Evolutionary conservation across 1,140 invertebrate species (phyloP).

Genomic region (Drosophila leontia): DNA sequence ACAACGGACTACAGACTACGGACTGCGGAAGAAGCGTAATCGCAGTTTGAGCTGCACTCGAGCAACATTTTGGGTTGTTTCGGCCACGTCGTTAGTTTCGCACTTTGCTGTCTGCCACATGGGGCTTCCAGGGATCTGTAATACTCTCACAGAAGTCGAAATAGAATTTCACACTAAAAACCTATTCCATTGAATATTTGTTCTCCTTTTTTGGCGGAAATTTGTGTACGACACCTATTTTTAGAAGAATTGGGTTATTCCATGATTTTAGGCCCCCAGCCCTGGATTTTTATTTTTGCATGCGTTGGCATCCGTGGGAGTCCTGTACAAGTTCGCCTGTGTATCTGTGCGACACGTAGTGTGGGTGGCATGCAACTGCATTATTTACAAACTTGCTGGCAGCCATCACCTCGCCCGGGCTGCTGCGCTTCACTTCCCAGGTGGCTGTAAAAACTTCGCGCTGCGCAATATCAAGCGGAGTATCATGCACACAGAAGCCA

Average conservation of each 20-base stretch:
- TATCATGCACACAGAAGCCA: slow-evolving; percentile 14
- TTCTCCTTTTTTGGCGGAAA: too few species aligned
- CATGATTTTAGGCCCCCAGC: background rate
- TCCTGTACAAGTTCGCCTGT: background rate
- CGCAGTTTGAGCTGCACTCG: slow-evolving; percentile 51
- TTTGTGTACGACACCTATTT: background rate
- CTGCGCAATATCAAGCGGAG: slow-evolving; percentile 39
- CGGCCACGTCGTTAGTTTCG: slow-evolving; percentile 68
- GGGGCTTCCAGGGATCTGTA: slow-evolving; percentile 7
- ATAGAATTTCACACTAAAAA: background rate
- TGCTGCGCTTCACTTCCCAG: slow-evolving; percentile 25
- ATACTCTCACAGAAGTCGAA: background rate
- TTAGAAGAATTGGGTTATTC: background rate
- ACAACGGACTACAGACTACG: background rate
- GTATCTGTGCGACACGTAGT: slow-evolving; percentile 5
- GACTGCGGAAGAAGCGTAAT: slow-evolving; percentile 32
- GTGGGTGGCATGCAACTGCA: slow-evolving; percentile 50
- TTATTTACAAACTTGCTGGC: slow-evolving; percentile 73
- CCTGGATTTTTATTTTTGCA: background rate
- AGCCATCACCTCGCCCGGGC: slow-evolving; percentile 28
- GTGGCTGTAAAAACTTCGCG: slow-evolving; percentile 53
- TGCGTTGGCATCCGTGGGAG: background rate
- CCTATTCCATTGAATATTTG: too few species aligned
- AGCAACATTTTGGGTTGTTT: slow-evolving; percentile 58
- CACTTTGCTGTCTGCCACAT: slow-evolving; percentile 70